Evolutionary conservation across 2,797 vertebrate species (phyloP).

Genomic region (Galago senegalensis): DNA sequence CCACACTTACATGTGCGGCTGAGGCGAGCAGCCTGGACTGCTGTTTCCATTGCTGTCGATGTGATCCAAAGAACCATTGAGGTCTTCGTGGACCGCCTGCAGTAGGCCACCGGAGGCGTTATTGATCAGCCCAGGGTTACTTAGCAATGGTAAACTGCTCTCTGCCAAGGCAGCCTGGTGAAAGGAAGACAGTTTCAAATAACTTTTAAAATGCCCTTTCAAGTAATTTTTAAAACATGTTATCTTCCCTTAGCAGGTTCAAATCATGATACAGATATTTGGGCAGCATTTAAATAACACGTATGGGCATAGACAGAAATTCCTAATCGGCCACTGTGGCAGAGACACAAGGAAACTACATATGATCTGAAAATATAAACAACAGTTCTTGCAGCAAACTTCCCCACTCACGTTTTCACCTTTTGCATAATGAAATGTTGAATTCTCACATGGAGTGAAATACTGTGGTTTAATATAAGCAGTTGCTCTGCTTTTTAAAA

Average conservation of each 20-base stretch:
- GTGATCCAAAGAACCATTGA: constrained; percentile 98
- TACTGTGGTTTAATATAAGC: constrained; percentile 85
- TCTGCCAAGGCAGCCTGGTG: constrained; percentile 97
- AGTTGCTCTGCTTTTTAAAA: constrained; percentile 91
- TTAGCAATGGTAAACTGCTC: constrained; percentile 98
- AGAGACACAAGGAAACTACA: constrained; percentile 71
- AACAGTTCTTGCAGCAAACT: constrained; percentile 77
- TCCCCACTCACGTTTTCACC: constrained; percentile 67
- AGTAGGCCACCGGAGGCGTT: constrained; percentile 95
- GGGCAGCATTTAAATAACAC: constrained; percentile 61
- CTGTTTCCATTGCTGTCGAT: constrained; percentile 99
- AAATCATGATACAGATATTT: constrained; percentile 52
- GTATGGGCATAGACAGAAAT: neutral
- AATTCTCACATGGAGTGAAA: constrained; percentile 79
- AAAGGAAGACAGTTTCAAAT: constrained; percentile 79
- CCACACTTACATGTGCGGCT: constrained; percentile 96
- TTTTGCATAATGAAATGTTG: constrained; percentile 80
- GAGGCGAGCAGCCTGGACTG: constrained; percentile 98
- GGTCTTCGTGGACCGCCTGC: constrained; percentile 96
- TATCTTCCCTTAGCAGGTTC: neutral
- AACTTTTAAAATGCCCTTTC: constrained; percentile 17
- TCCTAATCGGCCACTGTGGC: constrained; percentile 70
- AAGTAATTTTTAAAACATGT: neutral
- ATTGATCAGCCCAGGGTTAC: constrained; percentile 95
- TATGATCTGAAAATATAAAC: constrained; percentile 71